Conservation (phyloP, 1,140 invertebrate genomes). For the Popillia japonica region DNA sequence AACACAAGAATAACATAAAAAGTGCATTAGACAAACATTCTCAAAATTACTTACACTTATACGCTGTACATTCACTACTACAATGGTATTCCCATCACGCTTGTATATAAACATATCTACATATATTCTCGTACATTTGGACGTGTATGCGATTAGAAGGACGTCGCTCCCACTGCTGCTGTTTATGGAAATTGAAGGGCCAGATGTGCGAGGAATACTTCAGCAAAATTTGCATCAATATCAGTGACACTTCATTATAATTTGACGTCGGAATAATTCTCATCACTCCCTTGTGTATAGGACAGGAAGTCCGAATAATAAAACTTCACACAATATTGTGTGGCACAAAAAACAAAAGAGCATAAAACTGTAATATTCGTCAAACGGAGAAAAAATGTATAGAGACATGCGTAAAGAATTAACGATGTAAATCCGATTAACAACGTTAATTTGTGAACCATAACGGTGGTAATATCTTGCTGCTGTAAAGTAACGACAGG, state of each 20-base stretch:
- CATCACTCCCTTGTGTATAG: background rate
- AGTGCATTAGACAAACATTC: no score
- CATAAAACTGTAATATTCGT: background rate
- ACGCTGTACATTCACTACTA: no score
- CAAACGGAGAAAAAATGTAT: background rate
- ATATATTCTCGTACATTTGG: background rate
- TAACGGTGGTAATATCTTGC: no score
- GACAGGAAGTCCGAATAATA: background rate
- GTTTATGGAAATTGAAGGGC: conserved; percentile 38
- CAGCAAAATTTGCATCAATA: conserved; percentile 35
- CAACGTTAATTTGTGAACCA: no score
- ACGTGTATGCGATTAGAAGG: background rate
- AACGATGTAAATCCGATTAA: no score
- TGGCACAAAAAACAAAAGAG: background rate
- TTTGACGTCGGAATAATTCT: conserved; percentile 29
- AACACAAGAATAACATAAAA: no score
- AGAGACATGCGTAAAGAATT: background rate
- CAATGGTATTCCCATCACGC: background rate
- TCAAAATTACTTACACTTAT: no score
- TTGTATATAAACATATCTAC: background rate
- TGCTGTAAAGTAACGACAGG: no score
- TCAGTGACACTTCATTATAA: conserved; percentile 33
- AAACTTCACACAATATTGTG: conserved; percentile 23
- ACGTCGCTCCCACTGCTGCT: background rate
- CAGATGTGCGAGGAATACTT: conserved; percentile 30